Evolutionary conservation across 2,113 vertebrate genomes (phyloP), one percentile per base, ranked within the genome.

Genomic region (Sphaerodactylus townsendi): DNA sequence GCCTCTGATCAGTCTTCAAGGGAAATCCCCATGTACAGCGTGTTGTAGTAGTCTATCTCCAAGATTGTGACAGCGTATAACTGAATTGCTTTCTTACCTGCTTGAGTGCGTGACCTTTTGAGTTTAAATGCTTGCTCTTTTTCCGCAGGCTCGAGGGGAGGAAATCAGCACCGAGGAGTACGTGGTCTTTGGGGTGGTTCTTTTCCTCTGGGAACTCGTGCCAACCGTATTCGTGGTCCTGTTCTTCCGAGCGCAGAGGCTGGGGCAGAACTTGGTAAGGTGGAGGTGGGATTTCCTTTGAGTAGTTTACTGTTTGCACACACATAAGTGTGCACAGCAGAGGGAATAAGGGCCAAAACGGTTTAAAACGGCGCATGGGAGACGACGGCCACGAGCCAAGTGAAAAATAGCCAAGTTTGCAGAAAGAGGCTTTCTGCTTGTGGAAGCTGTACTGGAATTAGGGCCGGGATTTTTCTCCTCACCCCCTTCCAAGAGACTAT

Each of bases 181-280:
- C 4, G 91, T 99, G 44, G 96, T 98, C 41, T 99, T 99, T 53
- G 98, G 97, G 77, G 96, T 98, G 81, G 97, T 99, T 81, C 96
- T 99, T 66, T 98, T 99, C 88, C 96, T 99, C 91, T 99, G 98
- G 97, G 98, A 99, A 94, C 94, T 99, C 73, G 96, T 99, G 64
- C 98, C 98, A 28, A 99, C 98, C 1, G 97, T 96, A 3, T 95
- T 98, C 0, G 96, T 99, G 89, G 97, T 99, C 92, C 91, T 98
- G 39, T 99, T 99, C 96, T 99, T 99, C 96, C 93, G 98, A 37
- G 98, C 99, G 17, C 98, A 98, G 95, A 97, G 94, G 79, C 95
- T 97, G 62, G 97, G 96, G 86, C 98, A 98, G 93, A 99, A 98
- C 92, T 95, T 99, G 98, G 99, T 99, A 97, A 93, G 96, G 72